phyloP scores from a whole-genome alignment of 2,888 invertebrate genomes.

The Darwinula stevensoni region DNA sequence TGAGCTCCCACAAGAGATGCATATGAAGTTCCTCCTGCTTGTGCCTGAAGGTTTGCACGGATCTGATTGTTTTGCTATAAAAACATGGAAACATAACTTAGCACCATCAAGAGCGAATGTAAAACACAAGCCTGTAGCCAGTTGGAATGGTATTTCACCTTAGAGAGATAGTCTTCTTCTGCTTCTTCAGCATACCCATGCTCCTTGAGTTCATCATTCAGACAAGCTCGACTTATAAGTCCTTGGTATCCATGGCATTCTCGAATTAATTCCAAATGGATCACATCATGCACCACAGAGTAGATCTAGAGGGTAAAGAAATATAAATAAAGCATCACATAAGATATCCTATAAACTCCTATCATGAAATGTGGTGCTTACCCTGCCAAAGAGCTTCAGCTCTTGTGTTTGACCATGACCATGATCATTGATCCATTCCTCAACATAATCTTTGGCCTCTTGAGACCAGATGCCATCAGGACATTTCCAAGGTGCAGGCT shows the following conservation, averaged over 20 bases:
- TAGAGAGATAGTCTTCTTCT: slow-evolving; percentile 48
- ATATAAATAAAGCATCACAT: too few species aligned
- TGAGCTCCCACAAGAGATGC: too few species aligned
- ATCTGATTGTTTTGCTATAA: too few species aligned
- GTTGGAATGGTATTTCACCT: slow-evolving; percentile 14
- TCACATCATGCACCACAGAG: slow-evolving; percentile 44
- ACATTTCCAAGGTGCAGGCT: slow-evolving; percentile 30
- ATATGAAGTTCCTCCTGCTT: too few species aligned
- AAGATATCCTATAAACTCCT: too few species aligned
- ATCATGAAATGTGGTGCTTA: too few species aligned
- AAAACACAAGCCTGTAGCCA: too few species aligned
- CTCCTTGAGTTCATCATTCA: slow-evolving; percentile 33
- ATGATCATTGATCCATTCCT: too few species aligned
- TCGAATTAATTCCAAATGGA: slow-evolving; percentile 29
- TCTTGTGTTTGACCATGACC: slow-evolving; percentile 11
- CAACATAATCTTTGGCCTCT: too few species aligned
- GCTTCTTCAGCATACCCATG: slow-evolving; percentile 29
- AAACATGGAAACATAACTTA: too few species aligned
- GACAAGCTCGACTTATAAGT: slow-evolving; percentile 18
- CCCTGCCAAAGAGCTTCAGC: slow-evolving; percentile 11
- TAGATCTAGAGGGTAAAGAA: slow-evolving; percentile 30
- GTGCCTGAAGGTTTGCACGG: too few species aligned
- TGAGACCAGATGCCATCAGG: slow-evolving; percentile 29
- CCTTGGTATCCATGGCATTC: slow-evolving; percentile 11
- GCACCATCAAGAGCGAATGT: too few species aligned